Evolutionary conservation across 2,113 vertebrate genomes (phyloP), one percentile per base, ranked within the genome.

Genomic region (Panurus biarmicus): DNA sequence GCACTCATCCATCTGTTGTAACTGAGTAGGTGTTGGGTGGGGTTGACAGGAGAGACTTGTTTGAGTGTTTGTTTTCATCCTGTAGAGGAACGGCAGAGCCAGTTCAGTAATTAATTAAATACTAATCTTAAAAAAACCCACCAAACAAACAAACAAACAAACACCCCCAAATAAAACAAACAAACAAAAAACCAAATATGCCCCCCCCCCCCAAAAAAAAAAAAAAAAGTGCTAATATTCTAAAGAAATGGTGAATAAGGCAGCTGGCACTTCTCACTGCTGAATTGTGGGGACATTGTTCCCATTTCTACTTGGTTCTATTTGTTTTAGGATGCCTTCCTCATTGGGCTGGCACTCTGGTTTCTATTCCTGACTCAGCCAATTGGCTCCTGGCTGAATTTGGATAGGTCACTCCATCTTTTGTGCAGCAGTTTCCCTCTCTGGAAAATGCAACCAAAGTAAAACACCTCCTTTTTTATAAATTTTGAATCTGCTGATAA

Each of bases 41-140:
- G 71, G 95, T 42, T 93, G 93, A 78, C 85, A 94, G 60, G 44
- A 93, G 67, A 87, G 64, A 70, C 64, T 90, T 69, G 73, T 89
- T 92, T 72, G 89, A 93, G 80, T 77, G 87, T 85, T 94, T 95
- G 93, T 93, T 97, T 96, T 93, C 72, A 71, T 79, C 64, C 62
- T 77, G 74, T 7, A 72, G 58, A 89, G n/a, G 62, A 95, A 87
- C 1, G 31, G 57, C 76, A 90, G 70, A 90, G 53, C 31, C 69
- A 89, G 56, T 47, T 94, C 51, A 40, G 81, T 70, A 82, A 85
- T 73, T 72, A 93, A 80, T 53, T 69, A 82, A 90, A 89, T 51
- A 61, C 21, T 54, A 20, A n/a, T 56, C 19, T 56, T 70, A 23
- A 14, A 14, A 14, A 33, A 38, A 38, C n/a, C n/a, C n/a, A n/a